phyloP scores from a whole-genome alignment of 1,140 invertebrate species.

The Drosophila santomea region DNA sequence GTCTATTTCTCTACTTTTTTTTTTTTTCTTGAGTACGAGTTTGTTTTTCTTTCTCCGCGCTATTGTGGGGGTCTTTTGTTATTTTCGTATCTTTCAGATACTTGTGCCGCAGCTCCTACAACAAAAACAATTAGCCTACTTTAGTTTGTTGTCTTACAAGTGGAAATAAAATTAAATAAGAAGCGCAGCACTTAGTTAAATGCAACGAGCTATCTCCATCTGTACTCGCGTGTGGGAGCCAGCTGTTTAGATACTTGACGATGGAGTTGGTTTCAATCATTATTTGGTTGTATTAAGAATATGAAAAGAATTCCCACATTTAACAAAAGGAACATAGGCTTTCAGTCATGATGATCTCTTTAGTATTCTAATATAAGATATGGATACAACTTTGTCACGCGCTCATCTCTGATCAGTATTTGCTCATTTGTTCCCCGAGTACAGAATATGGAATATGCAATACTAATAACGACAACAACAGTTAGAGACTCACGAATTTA shows the following conservation, averaged over 20 bases:
- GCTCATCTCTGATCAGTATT: constrained; percentile 23
- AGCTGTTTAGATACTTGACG: not conserved
- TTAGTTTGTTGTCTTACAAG: constrained; percentile 79
- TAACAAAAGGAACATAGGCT: no score
- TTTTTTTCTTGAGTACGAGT: constrained; percentile 17
- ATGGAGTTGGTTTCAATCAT: not conserved
- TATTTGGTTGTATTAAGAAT: no score
- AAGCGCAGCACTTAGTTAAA: constrained; percentile 73
- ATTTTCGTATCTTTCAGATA: constrained; percentile 19
- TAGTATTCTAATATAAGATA: no score
- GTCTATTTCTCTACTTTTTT: constrained; percentile 14
- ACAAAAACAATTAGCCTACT: constrained; percentile 80
- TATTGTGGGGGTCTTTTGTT: constrained; percentile 33
- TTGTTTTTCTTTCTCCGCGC: constrained; percentile 25
- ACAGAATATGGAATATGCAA: constrained; percentile 41
- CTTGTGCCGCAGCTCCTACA: constrained; percentile 48
- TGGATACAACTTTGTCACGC: not conserved
- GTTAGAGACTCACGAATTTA: constrained; percentile 65
- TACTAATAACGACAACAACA: constrained; percentile 42
- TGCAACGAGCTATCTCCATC: constrained; percentile 53
- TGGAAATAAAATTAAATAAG: constrained; percentile 80
- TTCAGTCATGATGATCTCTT: no score
- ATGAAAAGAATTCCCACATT: no score
- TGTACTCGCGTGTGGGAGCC: constrained; percentile 17
- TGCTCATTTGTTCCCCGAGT: constrained; percentile 42